phyloP scores from a whole-genome alignment of 1,140 invertebrate genomes.

The Sinonovacula constricta region DNA sequence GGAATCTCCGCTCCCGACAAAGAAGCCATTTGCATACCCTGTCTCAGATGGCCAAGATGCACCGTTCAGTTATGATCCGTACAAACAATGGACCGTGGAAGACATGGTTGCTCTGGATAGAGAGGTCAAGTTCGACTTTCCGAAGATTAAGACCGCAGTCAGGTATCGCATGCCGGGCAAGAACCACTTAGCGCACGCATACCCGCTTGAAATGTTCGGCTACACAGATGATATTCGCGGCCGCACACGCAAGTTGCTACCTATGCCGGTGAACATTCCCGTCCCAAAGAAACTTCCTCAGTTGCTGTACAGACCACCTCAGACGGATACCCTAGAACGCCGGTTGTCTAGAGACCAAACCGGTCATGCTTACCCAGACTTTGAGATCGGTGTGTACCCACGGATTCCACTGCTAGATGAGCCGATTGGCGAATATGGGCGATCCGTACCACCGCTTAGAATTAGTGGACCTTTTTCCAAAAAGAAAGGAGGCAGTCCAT shows the following conservation, averaged over 20 bases:
- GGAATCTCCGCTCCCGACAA: background rate
- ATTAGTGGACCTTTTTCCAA: background rate
- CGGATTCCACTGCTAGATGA: background rate
- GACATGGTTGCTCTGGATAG: slow-evolving; percentile 27
- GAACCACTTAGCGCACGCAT: slow-evolving; percentile 26
- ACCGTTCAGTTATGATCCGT: slow-evolving; percentile 27
- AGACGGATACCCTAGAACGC: background rate
- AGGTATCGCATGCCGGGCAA: slow-evolving; percentile 29
- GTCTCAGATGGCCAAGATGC: slow-evolving; percentile 19
- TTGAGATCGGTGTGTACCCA: slow-evolving; percentile 19
- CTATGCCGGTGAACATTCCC: slow-evolving; percentile 24
- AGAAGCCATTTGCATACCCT: slow-evolving; percentile 5
- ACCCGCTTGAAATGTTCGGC: slow-evolving; percentile 40
- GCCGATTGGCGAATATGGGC: background rate
- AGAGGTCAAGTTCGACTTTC: slow-evolving; percentile 30
- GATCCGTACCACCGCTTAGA: background rate
- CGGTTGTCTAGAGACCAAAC: background rate
- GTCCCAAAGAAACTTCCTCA: slow-evolving; percentile 43
- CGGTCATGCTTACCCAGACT: background rate
- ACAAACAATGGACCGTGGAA: slow-evolving; percentile 7
- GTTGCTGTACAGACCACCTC: slow-evolving; percentile 27
- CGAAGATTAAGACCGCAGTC: slow-evolving; percentile 24
- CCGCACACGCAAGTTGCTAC: slow-evolving; percentile 14
- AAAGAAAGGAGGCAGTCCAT: background rate
- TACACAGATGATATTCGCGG: slow-evolving; percentile 5